phyloP scores from a whole-genome alignment of 1,140 invertebrate species.

The Wasmannia auropunctata region DNA sequence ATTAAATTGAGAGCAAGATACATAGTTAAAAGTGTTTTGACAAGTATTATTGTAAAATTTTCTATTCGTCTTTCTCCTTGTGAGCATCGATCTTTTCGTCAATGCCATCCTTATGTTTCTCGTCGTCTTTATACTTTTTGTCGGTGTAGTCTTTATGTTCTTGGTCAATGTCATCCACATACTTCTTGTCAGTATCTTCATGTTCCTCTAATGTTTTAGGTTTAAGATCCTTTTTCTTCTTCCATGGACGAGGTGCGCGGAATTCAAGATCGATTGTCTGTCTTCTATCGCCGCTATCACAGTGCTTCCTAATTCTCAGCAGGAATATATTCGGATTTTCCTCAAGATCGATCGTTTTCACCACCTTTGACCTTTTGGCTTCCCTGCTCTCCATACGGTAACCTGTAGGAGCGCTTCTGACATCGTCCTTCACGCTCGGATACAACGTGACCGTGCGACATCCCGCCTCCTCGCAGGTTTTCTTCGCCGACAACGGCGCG shows the following conservation, averaged over 20 bases:
- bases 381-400: neutral
- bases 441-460: conserved; percentile 72
- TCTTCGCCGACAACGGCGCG: neutral
- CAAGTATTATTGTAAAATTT: neutral
- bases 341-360: conserved; percentile 57
- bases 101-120: neutral
- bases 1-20: neutral
- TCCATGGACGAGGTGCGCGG: conserved; percentile 79
- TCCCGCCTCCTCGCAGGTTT: neutral
- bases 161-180: neutral
- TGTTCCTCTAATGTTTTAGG: neutral
- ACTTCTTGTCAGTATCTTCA: neutral
- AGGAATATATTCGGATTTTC: conserved; percentile 83
- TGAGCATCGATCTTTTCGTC: neutral
- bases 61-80: neutral
- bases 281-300: conserved; percentile 63
- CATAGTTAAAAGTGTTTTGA: neutral
- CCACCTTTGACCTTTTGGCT: neutral
- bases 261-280: conserved; percentile 80
- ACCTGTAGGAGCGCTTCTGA: neutral
- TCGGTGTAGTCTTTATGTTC: too few species aligned
- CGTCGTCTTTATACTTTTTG: neutral
- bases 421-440: conserved; percentile 36
- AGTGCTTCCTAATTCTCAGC: conserved; percentile 76
- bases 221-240: neutral